Percentiles rank a stretch among this genome's conserved stretches.
phyloP scores from a whole-genome alignment of 2,113 vertebrate species.

The Bos javanicus region DNA sequence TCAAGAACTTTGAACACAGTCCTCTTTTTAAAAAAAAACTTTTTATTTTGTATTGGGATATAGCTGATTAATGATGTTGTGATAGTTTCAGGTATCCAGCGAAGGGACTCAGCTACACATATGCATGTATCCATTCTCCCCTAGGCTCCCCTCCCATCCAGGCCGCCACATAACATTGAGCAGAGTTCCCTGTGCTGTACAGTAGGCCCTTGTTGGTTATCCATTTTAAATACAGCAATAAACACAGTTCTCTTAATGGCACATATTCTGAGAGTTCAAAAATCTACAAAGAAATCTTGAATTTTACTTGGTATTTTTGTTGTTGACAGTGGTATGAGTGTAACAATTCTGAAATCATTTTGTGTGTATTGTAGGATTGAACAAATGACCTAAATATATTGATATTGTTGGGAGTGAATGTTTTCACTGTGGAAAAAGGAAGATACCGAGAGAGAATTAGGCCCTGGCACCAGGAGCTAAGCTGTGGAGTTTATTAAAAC shows the following conservation, averaged over 20 bases:
- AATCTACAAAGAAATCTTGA: not conserved
- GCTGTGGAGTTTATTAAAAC: not conserved
- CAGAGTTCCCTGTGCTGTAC: not conserved
- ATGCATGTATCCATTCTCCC: not conserved
- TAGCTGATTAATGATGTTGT: not conserved
- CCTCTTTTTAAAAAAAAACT: not conserved
- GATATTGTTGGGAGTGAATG: not conserved
- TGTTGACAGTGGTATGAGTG: not conserved
- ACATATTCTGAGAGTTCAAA: not conserved
- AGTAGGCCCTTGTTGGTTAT: not conserved
- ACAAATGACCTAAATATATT: not conserved
- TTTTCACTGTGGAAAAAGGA: not conserved
- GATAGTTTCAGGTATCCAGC: not conserved
- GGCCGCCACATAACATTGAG: not conserved
- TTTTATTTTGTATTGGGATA: not conserved
- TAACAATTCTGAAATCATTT: not conserved
- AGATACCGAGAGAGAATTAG: not conserved
- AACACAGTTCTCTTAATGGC: not conserved
- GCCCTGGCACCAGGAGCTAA: fast-evolving
- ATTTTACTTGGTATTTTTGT: not conserved
- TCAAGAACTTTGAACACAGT: not conserved
- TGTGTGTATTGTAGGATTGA: not conserved
- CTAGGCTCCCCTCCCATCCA: not conserved
- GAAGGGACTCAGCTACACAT: not conserved
- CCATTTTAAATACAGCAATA: not conserved